These are phyloP conservation scores for Crossocerus cetratus DNA, from an alignment of 2,888 invertebrate species.

Conservation along the genomic window DNA sequence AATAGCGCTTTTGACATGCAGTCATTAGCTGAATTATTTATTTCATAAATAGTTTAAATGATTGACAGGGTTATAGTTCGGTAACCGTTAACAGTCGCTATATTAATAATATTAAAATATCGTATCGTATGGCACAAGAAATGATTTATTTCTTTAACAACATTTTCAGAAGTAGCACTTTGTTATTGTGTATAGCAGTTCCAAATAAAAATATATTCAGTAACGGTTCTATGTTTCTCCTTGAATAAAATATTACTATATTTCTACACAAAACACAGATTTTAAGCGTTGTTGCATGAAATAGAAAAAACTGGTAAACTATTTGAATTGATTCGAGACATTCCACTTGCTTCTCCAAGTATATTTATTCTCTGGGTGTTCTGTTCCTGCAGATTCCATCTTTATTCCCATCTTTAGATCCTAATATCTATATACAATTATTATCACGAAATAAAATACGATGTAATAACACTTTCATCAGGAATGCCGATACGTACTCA, in stretches of 20 bases:
- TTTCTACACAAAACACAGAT: conserved; percentile 4
- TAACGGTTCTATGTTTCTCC: conserved; percentile 4
- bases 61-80: conserved; percentile 22
- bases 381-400: conserved; percentile 60
- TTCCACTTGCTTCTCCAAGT: conserved; percentile 33
- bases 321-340: conserved; percentile 25
- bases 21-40: conserved; percentile 40
- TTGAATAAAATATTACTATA: conserved; percentile 14
- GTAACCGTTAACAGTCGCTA: conserved; percentile 26
- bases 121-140: conserved; percentile 70
- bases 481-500: conserved; percentile 45
- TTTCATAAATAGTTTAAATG: conserved; percentile 30
- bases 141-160: conserved; percentile 46
- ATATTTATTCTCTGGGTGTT: conserved; percentile 52
- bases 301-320: conserved; percentile 24
- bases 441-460: conserved; percentile 51
- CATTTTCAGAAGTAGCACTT: conserved; percentile 34
- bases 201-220: conserved; percentile 26
- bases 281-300: conserved; percentile 19
- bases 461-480: conserved; percentile 41
- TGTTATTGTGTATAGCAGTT: conserved; percentile 24
- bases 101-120: conserved; percentile 61
- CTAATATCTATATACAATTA: conserved; percentile 54
- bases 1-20: conserved; percentile 52
- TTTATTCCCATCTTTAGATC: conserved; percentile 41